phyloP scores from a whole-genome alignment of 2,113 vertebrate species.

The Mirza zaza region DNA sequence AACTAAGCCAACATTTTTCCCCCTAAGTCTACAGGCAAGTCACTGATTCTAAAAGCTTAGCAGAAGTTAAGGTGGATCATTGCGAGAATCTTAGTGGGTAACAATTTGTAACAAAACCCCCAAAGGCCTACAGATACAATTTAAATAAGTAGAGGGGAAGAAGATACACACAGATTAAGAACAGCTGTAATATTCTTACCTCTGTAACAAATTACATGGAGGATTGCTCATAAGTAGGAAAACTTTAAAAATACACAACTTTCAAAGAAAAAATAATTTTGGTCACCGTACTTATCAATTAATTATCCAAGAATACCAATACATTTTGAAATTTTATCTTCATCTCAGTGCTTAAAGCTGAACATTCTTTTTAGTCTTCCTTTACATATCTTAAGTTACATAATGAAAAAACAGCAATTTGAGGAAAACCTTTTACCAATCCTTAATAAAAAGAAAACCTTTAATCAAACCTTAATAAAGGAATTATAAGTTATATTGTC shows the following conservation, averaged over 20 bases:
- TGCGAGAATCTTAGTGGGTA: conserved; percentile 18
- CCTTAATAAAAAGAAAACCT: conserved; percentile 27
- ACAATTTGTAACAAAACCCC: conserved; percentile 34
- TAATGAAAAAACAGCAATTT: conserved; percentile 22
- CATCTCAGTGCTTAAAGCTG: not conserved
- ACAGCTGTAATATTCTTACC: conserved; percentile 1
- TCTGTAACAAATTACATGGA: conserved; percentile 26
- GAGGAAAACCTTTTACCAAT: not conserved
- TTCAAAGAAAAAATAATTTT: conserved; percentile 40
- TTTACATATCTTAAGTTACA: conserved; percentile 21
- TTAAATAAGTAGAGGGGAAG: not conserved
- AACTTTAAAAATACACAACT: conserved; percentile 40
- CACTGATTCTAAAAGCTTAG: conserved; percentile 48
- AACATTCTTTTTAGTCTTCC: conserved; percentile 18
- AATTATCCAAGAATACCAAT: conserved; percentile 9
- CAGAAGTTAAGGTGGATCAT: not conserved
- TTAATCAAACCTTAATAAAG: not conserved
- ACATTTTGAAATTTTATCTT: conserved; percentile 44
- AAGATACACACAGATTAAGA: conserved; percentile 25
- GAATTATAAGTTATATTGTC: conserved; percentile 25
- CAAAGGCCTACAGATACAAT: not conserved
- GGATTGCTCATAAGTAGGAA: conserved; percentile 20
- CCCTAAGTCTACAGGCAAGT: conserved; percentile 31
- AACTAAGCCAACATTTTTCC: not conserved
- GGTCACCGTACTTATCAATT: conserved; percentile 13